Evolutionary conservation across 2,113 vertebrate genomes (phyloP).

Genomic region (Scopus umbretta): DNA sequence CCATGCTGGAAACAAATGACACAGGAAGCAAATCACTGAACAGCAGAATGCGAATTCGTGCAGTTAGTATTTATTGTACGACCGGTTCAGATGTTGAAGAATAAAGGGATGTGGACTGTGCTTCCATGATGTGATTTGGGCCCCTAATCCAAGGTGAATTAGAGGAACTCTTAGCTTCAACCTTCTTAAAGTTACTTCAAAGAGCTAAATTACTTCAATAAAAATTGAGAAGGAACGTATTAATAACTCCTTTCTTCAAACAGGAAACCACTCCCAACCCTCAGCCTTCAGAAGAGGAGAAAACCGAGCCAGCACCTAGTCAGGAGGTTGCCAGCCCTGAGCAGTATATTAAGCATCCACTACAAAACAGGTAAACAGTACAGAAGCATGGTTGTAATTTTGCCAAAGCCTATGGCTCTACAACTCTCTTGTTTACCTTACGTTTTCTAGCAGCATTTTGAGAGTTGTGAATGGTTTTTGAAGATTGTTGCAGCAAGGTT

Average conservation of each 20-base stretch:
- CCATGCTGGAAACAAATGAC: not conserved
- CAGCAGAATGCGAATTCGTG: not conserved
- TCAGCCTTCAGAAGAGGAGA: constrained; percentile 84
- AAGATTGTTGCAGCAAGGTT: not conserved
- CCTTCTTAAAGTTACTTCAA: not conserved
- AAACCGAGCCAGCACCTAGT: constrained; percentile 71
- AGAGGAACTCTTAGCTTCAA: not conserved
- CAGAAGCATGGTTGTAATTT: not conserved
- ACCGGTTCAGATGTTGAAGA: not conserved
- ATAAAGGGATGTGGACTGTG: not conserved
- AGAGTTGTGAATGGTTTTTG: not conserved
- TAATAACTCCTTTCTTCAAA: constrained; percentile 9
- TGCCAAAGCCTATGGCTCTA: not conserved
- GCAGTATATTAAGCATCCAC: constrained; percentile 92
- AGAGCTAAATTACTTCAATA: not conserved
- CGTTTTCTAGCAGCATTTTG: not conserved
- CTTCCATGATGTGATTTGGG: not conserved
- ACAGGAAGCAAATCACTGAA: not conserved
- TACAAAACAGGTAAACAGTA: constrained; percentile 90
- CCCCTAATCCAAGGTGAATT: not conserved
- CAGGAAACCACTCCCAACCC: constrained; percentile 86
- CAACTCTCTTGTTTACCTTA: not conserved
- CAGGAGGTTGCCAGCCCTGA: constrained; percentile 86
- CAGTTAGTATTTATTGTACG: not conserved
- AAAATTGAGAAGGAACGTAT: not conserved